phyloP scores from a whole-genome alignment of 2,113 vertebrate species.

The Phycodurus eques region DNA sequence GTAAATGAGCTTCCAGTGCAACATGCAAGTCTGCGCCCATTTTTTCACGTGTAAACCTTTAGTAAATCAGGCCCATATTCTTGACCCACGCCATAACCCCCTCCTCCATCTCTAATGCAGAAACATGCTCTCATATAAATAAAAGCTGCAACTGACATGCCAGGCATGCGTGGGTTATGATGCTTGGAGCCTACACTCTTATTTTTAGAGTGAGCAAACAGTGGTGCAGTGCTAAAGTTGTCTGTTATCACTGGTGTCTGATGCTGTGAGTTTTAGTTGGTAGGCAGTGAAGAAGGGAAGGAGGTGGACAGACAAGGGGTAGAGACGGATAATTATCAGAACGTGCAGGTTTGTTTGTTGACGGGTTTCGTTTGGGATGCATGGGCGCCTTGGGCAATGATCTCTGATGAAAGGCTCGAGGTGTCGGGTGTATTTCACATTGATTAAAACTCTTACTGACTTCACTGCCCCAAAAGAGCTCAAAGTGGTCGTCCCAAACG shows the following conservation, averaged over 20 bases:
- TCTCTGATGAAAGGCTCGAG: slow-evolving; percentile 42
- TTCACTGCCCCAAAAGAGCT: too few relatives aligned
- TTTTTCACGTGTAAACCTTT: too few relatives aligned
- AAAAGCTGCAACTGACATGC: slow-evolving; percentile 9
- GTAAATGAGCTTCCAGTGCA: too few relatives aligned
- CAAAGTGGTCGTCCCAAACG: not conserved
- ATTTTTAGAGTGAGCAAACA: slow-evolving; percentile 51
- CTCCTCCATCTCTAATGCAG: slow-evolving; percentile 7
- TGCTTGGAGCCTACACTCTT: slow-evolving; percentile 28
- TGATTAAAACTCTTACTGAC: slow-evolving; percentile 17
- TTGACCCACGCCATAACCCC: slow-evolving; percentile 22
- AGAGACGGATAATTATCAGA: slow-evolving; percentile 48
- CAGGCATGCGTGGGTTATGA: slow-evolving; percentile 12
- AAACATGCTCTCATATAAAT: slow-evolving; percentile 6
- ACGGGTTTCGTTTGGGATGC: slow-evolving; percentile 27
- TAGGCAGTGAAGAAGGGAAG: slow-evolving; percentile 21
- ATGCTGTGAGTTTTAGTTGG: slow-evolving; percentile 19
- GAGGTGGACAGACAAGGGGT: slow-evolving; percentile 20
- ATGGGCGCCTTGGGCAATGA: slow-evolving; percentile 30
- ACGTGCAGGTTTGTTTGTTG: slow-evolving; percentile 27
- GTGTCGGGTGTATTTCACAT: slow-evolving; percentile 5
- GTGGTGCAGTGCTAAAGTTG: slow-evolving; percentile 38
- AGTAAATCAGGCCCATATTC: too few relatives aligned
- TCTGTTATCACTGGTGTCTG: slow-evolving; percentile 31
- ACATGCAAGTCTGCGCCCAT: too few relatives aligned